Evolutionary conservation across 2,113 vertebrate species (phyloP).

Genomic region (Strix aluco): DNA sequence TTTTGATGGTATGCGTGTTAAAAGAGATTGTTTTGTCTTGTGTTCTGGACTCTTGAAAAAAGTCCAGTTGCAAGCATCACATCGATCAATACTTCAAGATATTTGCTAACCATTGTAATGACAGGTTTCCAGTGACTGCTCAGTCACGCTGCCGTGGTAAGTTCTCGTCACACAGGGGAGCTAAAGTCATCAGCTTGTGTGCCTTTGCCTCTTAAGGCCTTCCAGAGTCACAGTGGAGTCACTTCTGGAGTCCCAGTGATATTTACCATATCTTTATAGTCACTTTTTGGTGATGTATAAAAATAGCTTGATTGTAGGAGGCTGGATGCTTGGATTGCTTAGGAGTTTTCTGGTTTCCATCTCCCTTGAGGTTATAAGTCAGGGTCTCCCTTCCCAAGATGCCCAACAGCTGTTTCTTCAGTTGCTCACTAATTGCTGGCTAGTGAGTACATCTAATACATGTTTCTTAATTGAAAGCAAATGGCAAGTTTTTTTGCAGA

Average conservation of each 20-base stretch:
- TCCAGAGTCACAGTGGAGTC: neutral
- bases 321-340: neutral
- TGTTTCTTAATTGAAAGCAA: neutral
- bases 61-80: neutral
- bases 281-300: neutral
- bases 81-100: neutral
- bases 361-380: neutral
- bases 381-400: neutral
- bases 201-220: neutral
- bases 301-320: neutral
- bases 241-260: neutral
- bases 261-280: neutral
- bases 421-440: neutral
- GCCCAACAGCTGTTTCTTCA: conserved; percentile 3
- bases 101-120: neutral
- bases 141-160: neutral
- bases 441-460: neutral
- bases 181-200: neutral
- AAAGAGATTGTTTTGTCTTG: neutral
- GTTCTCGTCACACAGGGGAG: neutral
- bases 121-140: neutral
- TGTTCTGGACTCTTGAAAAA: neutral
- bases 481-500: neutral
- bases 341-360: neutral
- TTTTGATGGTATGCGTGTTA: neutral